Base-by-base conservation (phyloP, 2,888 invertebrate genomes). In the Polietes domitor region DNA sequence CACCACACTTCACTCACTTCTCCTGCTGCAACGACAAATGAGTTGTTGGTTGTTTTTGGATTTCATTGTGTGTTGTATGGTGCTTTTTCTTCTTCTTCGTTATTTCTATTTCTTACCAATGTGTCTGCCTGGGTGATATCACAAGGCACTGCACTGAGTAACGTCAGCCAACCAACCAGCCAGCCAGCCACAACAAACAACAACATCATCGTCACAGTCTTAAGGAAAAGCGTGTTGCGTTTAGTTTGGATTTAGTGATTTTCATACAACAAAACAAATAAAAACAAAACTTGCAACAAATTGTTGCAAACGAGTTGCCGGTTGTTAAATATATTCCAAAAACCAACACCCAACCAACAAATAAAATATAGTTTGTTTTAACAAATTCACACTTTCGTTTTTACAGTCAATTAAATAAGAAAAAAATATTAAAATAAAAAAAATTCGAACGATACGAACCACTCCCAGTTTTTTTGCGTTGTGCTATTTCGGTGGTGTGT, bases 331-430 rank as follows among this genome's bases (percentile, higher is more conserved):
- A 32, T 32, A 32, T 32, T 32, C 47, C n/a, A 41, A 41, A 41
- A 41, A 41, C 6, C 65, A 76, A 58, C 2, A 28, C 17, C 12
- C 17, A 28, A 61, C 43, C 43, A n/a, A 41, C 19, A 26, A 58
- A 24, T 12, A 37, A 65, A 65, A 65, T 12, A 28, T 24, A 37
- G 12, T 7, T 12, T 19, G 43, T 77, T 77, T 78, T 68, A 80
- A 71, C 77, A 81, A 81, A 76, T 78, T 76, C 73, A 73, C 81
- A 81, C 81, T 81, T 84, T 84, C 77, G 76, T 79, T 81, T 84
- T 84, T 77, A 10, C 61, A 68, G 58, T 83, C 61, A 74, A 76
- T 61, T 78, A 70, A 79, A 76, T 70, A 19, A 24, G 15, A 58
- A 58, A 12, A 26, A 41, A 68, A 53, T 4, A 63, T 24, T 53